Percentiles rank a stretch among this genome's conserved stretches.
Conservation (phyloP, 2,888 invertebrate genomes). For the Troilus luridus region DNA sequence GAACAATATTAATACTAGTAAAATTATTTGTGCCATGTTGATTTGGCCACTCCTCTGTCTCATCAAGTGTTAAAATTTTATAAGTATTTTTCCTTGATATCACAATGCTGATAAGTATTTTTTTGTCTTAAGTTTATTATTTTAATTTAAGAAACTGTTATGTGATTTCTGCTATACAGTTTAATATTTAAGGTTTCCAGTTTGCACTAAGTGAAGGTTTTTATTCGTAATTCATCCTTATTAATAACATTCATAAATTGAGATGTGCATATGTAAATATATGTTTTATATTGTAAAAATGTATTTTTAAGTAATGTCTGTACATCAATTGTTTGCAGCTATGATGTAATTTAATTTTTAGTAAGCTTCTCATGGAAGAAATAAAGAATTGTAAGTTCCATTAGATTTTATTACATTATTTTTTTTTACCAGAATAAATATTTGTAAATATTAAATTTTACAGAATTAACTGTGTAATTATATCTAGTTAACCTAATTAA, state of each 20-base stretch:
- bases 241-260: background rate
- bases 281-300: conserved; percentile 34
- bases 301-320: background rate
- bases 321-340: background rate
- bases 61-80: background rate
- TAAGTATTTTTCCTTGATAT: background rate
- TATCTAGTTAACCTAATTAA: background rate
- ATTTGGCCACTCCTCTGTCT: background rate
- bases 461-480: background rate
- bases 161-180: background rate
- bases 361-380: background rate
- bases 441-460: background rate
- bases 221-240: conserved; percentile 1
- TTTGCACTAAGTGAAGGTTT: background rate
- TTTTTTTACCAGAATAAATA: background rate
- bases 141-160: background rate
- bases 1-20: background rate
- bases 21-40: background rate
- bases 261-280: conserved; percentile 28
- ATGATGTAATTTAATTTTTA: background rate
- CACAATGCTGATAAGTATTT: background rate
- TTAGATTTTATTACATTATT: background rate
- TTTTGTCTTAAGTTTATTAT: background rate
- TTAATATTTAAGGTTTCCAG: background rate
- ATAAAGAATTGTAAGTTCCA: background rate